Evolutionary conservation across 1,140 invertebrate species (phyloP).

Genomic region (Phortica variegata): DNA sequence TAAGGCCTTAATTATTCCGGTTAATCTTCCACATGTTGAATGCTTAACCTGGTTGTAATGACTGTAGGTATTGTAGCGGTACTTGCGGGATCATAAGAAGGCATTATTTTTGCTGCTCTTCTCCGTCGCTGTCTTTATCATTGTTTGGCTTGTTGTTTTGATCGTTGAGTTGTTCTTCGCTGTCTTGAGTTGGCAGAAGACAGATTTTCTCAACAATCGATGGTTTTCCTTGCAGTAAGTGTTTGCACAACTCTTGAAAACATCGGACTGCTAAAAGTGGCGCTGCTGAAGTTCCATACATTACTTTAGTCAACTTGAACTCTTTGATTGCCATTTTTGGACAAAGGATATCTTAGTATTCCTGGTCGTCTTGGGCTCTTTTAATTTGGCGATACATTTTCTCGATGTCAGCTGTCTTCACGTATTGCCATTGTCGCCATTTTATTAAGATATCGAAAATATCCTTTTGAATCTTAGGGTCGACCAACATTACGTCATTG

Average conservation of each 20-base stretch:
- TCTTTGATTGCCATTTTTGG: slow-evolving; percentile 24
- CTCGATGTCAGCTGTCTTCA: slow-evolving; percentile 33
- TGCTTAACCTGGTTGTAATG: no score
- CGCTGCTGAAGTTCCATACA: no score
- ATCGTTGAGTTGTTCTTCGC: neutral
- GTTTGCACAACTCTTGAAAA: no score
- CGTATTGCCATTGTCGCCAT: slow-evolving; percentile 17
- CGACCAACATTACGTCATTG: slow-evolving; percentile 38
- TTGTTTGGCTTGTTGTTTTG: no score
- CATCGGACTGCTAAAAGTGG: no score
- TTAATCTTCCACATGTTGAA: no score
- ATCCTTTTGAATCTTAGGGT: slow-evolving; percentile 38
- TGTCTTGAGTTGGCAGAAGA: neutral
- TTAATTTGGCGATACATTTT: slow-evolving; percentile 36
- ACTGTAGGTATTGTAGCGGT: no score
- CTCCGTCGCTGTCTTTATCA: neutral
- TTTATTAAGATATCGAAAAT: neutral
- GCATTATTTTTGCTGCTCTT: no score
- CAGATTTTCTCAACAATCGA: neutral
- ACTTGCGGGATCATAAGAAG: no score
- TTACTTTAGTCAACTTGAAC: no score
- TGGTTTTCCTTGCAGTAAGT: no score
- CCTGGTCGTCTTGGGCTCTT: neutral
- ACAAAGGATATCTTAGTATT: slow-evolving; percentile 47
- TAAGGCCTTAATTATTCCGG: no score